These are phyloP conservation scores for Heterocephalus glaber DNA, from an alignment of 2,113 vertebrate genomes.

Conservation along the genomic window DNA sequence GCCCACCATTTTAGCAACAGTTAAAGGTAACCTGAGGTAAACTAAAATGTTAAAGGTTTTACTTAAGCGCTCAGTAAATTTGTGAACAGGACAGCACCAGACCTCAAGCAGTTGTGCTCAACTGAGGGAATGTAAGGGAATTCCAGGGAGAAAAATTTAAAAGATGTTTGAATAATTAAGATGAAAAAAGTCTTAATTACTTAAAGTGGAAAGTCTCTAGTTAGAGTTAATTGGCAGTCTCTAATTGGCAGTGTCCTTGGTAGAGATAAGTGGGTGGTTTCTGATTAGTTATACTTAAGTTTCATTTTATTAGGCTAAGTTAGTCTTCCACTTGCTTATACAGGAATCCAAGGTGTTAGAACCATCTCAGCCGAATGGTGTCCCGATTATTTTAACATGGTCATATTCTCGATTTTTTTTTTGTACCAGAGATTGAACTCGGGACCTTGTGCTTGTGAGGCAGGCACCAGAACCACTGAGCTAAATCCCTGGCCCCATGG, in stretches of 20 bases:
- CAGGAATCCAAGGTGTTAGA: neutral
- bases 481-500: too few species aligned
- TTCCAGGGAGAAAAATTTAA: neutral
- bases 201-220: neutral
- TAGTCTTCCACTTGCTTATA: neutral
- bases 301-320: neutral
- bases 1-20: neutral
- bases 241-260: neutral
- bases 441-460: too few species aligned
- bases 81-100: neutral
- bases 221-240: neutral
- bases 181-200: neutral
- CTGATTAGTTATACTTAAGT: neutral
- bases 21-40: neutral
- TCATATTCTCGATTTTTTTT: neutral
- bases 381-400: neutral
- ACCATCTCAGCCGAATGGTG: neutral
- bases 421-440: too few species aligned
- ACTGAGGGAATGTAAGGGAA: neutral
- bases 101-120: neutral
- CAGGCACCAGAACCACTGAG: too few species aligned
- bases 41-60: neutral
- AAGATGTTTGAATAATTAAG: neutral
- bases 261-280: neutral
- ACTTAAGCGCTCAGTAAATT: neutral